Base-by-base conservation (phyloP, 2,888 invertebrate genomes). In the Caenorhabditis sulstoni region DNA sequence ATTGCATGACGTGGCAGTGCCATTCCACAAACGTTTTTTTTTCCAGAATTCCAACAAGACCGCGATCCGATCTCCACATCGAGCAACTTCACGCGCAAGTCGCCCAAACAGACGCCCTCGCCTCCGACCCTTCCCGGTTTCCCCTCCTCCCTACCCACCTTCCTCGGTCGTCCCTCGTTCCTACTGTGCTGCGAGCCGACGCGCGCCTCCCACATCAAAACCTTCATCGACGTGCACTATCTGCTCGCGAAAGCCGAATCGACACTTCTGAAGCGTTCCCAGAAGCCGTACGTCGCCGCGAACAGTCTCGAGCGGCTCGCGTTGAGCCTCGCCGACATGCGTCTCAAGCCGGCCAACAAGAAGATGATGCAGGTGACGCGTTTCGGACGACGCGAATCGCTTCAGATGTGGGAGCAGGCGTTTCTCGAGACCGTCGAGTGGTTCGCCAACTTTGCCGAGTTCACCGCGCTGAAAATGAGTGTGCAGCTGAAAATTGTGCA, bases 401-500 rank as follows among this genome's bases (percentile, higher is more conserved):
- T 73, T 12, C n/a, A 11, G 9, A 64, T 64, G 12, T 73, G 50
- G 64, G 73, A 73, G 50, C 37, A 35, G 20, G 16, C 57, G 3
- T 64, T 73, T 23, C 12, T 64, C 1, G 37, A 41, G 20, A n/a
- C 55, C 18, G 64, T 41, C 16, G 50, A 73, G 11, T 73, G 73
- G 73, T 73, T 73, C 35, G n/a, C 62, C 4, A 23, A 50, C 14
- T 58, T 73, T 64, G 41, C 57, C 16, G 73, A 73, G 50, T 73
- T 73, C 45, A 16, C 12, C 11, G 50, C 50, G 1, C 47, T 73
- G 0, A 49, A 57, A 0, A 29, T 64, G 44, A 3, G 22, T 12
- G 16, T 58, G 0, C 20, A 64, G 58, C 22, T 73, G 9, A 58
- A 64, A 14, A 73, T 73, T 14, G 22, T 73, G 7, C 64, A 73